phyloP scores from a whole-genome alignment of 2,888 invertebrate genomes.

The Vesta saturnalis region DNA sequence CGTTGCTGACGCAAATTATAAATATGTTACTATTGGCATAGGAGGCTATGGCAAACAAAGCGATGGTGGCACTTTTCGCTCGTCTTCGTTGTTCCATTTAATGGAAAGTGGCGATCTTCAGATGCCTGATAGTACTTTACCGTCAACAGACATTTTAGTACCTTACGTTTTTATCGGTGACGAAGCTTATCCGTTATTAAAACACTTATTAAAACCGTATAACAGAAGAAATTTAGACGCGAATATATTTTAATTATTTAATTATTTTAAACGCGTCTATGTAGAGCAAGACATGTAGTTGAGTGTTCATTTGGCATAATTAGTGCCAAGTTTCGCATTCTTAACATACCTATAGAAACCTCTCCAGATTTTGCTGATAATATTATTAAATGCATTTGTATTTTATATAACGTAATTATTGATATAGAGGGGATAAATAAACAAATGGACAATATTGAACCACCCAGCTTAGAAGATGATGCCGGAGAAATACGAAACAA shows the following conservation, averaged over 20 bases:
- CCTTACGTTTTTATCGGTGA: not conserved
- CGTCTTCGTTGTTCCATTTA: not conserved
- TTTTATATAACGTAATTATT: conserved; percentile 3
- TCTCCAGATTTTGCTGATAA: too few species aligned
- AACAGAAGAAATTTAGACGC: not conserved
- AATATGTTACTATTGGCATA: conserved; percentile 43
- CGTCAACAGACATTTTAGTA: too few species aligned
- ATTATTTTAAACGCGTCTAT: too few species aligned
- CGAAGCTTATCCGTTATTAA: not conserved
- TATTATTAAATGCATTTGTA: conserved; percentile 14
- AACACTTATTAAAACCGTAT: conserved; percentile 3
- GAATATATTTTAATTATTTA: not conserved
- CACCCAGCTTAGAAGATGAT: too few species aligned
- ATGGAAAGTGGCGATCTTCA: not conserved
- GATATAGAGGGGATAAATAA: not conserved
- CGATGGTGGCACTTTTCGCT: conserved; percentile 25
- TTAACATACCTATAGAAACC: not conserved
- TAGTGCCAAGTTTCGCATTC: not conserved
- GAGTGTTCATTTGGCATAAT: not conserved
- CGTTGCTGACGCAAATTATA: too few species aligned
- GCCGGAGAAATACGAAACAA: too few species aligned
- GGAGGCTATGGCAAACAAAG: conserved; percentile 49
- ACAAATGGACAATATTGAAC: too few species aligned
- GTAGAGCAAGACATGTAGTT: too few species aligned
- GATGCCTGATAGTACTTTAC: conserved; percentile 24